phyloP scores from a whole-genome alignment of 1,140 invertebrate species.

The Leptinotarsa undecemlineata region DNA sequence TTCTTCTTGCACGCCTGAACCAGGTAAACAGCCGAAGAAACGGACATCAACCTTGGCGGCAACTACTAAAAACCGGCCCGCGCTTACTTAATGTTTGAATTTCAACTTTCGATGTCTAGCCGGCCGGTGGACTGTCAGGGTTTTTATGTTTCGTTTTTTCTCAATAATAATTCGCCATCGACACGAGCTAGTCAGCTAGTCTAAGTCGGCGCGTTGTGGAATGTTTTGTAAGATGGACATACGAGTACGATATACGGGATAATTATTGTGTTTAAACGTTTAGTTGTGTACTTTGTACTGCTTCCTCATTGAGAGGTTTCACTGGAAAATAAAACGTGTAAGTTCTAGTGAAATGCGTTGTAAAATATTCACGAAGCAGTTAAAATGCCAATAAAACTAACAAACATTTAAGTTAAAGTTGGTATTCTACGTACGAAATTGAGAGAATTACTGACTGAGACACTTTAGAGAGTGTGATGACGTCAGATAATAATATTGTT shows the following conservation, averaged over 20 bases:
- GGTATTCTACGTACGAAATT: not conserved
- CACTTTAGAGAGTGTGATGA: too few species aligned
- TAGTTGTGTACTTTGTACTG: not conserved
- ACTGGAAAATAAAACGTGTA: not conserved
- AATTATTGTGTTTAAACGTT: not conserved
- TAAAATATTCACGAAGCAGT: not conserved
- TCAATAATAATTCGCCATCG: not conserved
- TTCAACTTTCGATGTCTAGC: constrained; percentile 5
- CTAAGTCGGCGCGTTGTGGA: not conserved
- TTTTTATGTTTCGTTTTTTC: not conserved
- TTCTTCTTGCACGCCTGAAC: constrained; percentile 22
- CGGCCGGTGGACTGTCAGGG: not conserved
- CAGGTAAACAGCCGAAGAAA: constrained; percentile 24
- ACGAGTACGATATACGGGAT: not conserved
- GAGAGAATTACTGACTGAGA: too few species aligned
- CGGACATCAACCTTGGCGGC: constrained; percentile 23
- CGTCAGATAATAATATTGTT: too few species aligned
- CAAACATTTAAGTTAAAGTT: not conserved
- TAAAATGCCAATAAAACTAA: not conserved
- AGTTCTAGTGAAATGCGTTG: not conserved
- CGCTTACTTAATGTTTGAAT: not conserved
- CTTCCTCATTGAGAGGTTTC: constrained; percentile 2
- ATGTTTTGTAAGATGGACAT: not conserved
- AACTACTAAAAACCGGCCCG: constrained; percentile 7
- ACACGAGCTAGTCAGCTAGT: not conserved